These are phyloP conservation scores for Bilobella aurantiaca DNA, from an alignment of 1,140 invertebrate species.

Conservation along the genomic window DNA sequence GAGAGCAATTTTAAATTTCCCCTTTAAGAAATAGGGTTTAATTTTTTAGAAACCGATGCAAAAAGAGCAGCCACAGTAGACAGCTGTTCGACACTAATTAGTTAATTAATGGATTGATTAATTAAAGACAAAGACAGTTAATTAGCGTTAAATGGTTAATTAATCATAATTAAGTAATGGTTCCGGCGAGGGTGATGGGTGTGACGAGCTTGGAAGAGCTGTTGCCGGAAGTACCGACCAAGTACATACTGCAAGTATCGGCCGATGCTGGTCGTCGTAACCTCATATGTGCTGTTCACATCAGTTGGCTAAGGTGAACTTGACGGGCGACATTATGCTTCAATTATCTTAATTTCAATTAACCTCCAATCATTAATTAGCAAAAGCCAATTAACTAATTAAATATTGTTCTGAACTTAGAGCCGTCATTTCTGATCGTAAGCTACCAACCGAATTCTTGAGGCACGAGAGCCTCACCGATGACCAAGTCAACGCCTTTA, in stretches of 20 bases:
- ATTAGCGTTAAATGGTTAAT: too few relatives aligned
- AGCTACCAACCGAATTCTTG: constrained; percentile 42
- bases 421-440: constrained; percentile 42
- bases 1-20: too few relatives aligned
- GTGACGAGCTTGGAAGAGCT: constrained; percentile 22
- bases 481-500: constrained; percentile 46
- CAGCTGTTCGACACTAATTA: neutral
- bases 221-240: constrained; percentile 17
- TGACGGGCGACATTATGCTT: too few relatives aligned
- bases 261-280: constrained; percentile 40
- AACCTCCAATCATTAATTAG: neutral
- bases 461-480: constrained; percentile 38
- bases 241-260: constrained; percentile 16
- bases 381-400: constrained; percentile 3
- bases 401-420: constrained; percentile 9
- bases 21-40: too few relatives aligned
- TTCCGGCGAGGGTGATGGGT: too few relatives aligned
- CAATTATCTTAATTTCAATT: too few relatives aligned
- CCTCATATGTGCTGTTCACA: constrained; percentile 53
- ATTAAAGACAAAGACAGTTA: too few relatives aligned
- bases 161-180: too few relatives aligned
- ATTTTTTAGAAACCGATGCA: neutral
- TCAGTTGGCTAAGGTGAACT: constrained; percentile 52
- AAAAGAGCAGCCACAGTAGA: neutral
- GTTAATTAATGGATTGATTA: too few relatives aligned